These are phyloP conservation scores for Carassius carassius DNA, from an alignment of 2,113 vertebrate genomes.

Conservation along the genomic window DNA sequence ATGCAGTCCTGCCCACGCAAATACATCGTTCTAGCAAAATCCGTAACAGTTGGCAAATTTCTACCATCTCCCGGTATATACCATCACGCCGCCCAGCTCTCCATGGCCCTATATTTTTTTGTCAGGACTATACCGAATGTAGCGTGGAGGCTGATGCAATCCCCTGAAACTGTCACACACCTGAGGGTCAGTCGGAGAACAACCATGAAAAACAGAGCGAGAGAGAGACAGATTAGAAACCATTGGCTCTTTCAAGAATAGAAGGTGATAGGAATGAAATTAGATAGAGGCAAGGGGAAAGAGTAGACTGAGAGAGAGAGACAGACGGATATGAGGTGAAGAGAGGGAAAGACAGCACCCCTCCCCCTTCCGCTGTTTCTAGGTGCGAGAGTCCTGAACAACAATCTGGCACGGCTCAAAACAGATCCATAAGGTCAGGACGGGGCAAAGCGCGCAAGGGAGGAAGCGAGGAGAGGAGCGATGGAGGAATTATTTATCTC, in stretches of 20 bases:
- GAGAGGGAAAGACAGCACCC: constrained; percentile 58
- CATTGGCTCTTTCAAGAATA: constrained; percentile 46
- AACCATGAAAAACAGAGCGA: constrained; percentile 15
- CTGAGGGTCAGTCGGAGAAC: constrained; percentile 50
- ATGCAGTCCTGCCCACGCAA: background rate
- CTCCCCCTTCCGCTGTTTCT: constrained; percentile 40
- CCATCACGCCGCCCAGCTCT: background rate
- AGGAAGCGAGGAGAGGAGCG: constrained; percentile 32
- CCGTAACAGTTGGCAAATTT: background rate
- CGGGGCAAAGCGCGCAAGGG: constrained; percentile 38
- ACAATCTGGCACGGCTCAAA: constrained; percentile 42
- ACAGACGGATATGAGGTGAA: constrained; percentile 64
- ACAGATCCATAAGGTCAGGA: constrained; percentile 58
- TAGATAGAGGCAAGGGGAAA: constrained; percentile 19
- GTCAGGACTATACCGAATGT: constrained; percentile 34
- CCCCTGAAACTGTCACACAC: constrained; percentile 58
- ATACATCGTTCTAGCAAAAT: background rate
- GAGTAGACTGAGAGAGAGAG: constrained; percentile 51
- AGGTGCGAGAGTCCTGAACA: constrained; percentile 39
- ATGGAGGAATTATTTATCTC: constrained; percentile 70
- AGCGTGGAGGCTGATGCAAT: constrained; percentile 50
- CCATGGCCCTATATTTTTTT: background rate
- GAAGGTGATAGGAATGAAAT: constrained; percentile 40
- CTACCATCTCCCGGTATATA: background rate
- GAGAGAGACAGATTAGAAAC: background rate